Percentiles rank a stretch among this genome's conserved stretches.
Conservation (phyloP, 2,888 invertebrate genomes). For the Microctonus hyperodae region DNA sequence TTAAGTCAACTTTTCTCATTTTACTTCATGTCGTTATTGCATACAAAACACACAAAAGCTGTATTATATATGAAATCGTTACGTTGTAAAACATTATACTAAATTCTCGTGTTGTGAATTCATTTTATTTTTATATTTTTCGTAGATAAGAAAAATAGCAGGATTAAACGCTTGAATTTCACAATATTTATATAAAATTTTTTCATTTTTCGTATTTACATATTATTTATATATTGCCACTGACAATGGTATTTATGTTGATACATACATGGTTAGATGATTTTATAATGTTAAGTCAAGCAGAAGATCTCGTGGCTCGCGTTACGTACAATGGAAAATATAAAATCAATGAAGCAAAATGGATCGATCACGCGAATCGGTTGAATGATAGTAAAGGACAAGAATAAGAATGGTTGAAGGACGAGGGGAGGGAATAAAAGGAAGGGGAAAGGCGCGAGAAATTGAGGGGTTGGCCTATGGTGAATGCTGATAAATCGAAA, state of each 20-base stretch:
- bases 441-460: slow-evolving; percentile 7
- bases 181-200: neutral
- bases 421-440: neutral
- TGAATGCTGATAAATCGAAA: slow-evolving; percentile 41
- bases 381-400: neutral
- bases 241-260: neutral
- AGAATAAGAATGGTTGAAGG: neutral
- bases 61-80: neutral
- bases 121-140: neutral
- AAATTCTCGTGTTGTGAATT: neutral
- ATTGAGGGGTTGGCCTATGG: slow-evolving; percentile 17
- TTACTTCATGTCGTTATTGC: neutral
- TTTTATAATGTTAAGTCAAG: slow-evolving; percentile 14
- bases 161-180: neutral
- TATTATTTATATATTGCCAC: neutral
- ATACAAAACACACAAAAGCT: neutral
- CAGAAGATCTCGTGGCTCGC: slow-evolving; percentile 13
- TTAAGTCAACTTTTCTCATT: neutral
- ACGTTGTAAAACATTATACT: no score
- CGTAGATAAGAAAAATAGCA: neutral
- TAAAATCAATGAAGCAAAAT: slow-evolving; percentile 29
- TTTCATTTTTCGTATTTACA: neutral
- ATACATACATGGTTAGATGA: neutral
- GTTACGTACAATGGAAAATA: slow-evolving; percentile 24
- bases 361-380: slow-evolving; percentile 20